Percentiles rank a stretch among this genome's conserved stretches.
Evolutionary conservation across 2,113 vertebrate genomes (phyloP).

Genomic region (Hydrochoerus hydrochaeris): DNA sequence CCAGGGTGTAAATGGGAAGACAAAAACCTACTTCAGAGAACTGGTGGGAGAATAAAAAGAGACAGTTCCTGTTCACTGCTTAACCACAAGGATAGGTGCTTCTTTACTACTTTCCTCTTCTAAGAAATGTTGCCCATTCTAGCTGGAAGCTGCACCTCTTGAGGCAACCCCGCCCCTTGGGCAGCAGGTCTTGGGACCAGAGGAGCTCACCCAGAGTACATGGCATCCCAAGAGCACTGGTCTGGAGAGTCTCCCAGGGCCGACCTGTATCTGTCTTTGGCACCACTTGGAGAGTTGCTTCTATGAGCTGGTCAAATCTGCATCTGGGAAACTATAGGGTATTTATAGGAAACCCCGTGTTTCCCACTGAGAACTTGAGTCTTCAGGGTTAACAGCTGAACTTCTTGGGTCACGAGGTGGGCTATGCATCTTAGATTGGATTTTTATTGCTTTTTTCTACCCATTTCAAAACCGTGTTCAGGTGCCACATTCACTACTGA

Average conservation of each 20-base stretch:
- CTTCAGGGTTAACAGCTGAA: neutral
- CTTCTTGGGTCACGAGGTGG: neutral
- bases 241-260: neutral
- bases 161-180: neutral
- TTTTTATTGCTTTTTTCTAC: neutral
- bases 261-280: neutral
- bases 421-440: neutral
- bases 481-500: neutral
- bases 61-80: neutral
- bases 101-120: neutral
- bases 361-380: neutral
- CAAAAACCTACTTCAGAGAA: too few species aligned
- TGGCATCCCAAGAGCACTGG: neutral
- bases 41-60: neutral
- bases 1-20: rapidly evolving
- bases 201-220: neutral
- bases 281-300: neutral
- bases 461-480: neutral
- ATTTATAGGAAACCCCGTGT: neutral
- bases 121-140: neutral
- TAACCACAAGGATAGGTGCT: neutral
- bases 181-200: neutral
- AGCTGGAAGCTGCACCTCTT: neutral
- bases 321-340: neutral
- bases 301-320: neutral